Base-by-base conservation (phyloP, 2,113 vertebrate genomes). In the Ammodramus savannarum region DNA sequence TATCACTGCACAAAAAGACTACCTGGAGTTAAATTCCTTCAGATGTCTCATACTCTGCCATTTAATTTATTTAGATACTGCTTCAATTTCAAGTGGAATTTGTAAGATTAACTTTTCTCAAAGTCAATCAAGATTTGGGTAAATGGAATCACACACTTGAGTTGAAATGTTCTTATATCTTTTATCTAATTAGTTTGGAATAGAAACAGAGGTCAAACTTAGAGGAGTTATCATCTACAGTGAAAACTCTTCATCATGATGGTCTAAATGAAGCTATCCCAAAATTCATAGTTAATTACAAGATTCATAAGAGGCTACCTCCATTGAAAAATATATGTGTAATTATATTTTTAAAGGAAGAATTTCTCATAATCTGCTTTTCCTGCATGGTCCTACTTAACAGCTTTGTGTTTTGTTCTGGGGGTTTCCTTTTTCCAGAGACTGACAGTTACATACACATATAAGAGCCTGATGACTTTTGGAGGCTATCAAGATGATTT, bases 401-500 rank as follows among this genome's bases (percentile, higher is more conserved):
- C 11, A 88, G 22, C 89, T 79, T 78, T 76, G 75, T 27, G n/a
- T 90, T 91, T 89, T 77, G 44, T 69, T 95, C 95, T 89, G 89
- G 71, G 59, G 59, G 3, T 43, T 87, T 89, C 93, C 17, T 76
- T 81, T 96, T 93, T 97, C 75, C 98, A 99, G 99, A 98, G 98
- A 86, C 95, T 98, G 81, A 97, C 99, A 96, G 94, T 98, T 87
- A 99, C 98, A 43, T 98, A 99, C 71, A 78, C 96, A 26, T 98
- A 99, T 76, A 99, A 98, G 96, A 99, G 95, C 88, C 97, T 99
- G 93, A 98, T 99, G 98, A 99, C 98, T 16, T 99, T 99, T 4
- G 99, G 99, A 93, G 99, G 99, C 85, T 99, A 98, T 95, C 98
- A 98, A 86, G 98, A 99, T 94, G 98, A 99, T 93, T 99, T 99